Percentiles rank a stretch among this genome's conserved stretches.
Evolutionary conservation across 2,113 vertebrate species (phyloP).

Genomic region (Erythrocebus patas): DNA sequence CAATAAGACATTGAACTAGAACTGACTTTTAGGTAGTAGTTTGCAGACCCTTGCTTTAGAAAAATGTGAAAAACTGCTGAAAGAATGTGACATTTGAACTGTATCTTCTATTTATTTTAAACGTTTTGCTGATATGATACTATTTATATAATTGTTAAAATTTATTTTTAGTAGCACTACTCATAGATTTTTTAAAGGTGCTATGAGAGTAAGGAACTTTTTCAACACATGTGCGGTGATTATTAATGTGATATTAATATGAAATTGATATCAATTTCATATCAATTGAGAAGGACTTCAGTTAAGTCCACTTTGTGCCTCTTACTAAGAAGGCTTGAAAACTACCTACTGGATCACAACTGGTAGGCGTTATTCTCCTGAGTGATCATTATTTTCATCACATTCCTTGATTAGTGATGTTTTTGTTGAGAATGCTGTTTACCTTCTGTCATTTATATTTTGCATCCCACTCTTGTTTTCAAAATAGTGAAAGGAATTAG

Average conservation of each 20-base stretch:
- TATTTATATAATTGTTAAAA: not conserved
- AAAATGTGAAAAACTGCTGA: not conserved
- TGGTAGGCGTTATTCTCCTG: not conserved
- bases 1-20: not conserved
- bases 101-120: not conserved
- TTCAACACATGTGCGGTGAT: not conserved
- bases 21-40: not conserved
- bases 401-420: not conserved
- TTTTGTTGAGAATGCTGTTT: slow-evolving; percentile 3
- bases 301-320: not conserved
- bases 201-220: not conserved
- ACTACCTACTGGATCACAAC: not conserved
- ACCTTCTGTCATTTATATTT: not conserved
- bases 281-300: not conserved
- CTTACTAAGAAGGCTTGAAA: not conserved
- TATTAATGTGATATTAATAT: not conserved
- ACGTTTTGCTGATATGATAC: not conserved
- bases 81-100: not conserved
- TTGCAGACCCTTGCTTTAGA: not conserved
- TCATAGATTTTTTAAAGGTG: not conserved
- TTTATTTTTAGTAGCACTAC: not conserved
- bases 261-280: not conserved
- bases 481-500: not conserved
- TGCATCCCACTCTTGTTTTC: not conserved
- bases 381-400: not conserved